Conservation (phyloP, 2,113 vertebrate species). For the Hemiscyllium ocellatum region DNA sequence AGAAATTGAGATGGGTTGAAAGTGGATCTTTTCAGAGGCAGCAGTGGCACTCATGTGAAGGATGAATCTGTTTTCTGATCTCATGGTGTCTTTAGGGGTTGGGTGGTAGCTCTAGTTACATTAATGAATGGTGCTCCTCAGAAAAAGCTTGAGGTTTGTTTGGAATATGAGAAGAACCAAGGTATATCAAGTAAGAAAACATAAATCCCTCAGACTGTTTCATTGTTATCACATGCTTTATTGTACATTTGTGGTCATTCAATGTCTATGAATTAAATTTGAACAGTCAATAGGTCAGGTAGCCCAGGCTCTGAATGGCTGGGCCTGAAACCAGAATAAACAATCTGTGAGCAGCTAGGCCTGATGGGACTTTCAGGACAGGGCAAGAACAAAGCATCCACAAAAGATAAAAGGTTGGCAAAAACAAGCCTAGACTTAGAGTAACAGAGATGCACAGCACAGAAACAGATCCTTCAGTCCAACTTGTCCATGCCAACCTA, state of each 20-base stretch:
- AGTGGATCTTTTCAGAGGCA: not conserved
- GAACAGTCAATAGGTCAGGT: not conserved
- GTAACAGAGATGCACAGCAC: too few species aligned
- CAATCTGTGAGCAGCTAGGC: too few species aligned
- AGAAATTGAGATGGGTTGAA: not conserved
- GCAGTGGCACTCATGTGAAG: not conserved
- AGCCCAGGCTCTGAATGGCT: too few species aligned
- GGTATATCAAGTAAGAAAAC: not conserved
- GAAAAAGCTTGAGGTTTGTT: not conserved
- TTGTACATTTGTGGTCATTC: not conserved
- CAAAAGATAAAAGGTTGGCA: too few species aligned
- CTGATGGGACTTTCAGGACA: too few species aligned
- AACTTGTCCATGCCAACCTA: too few species aligned
- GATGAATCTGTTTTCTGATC: not conserved
- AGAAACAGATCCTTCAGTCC: too few species aligned
- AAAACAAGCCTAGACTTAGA: too few species aligned
- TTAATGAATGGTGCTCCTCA: not conserved
- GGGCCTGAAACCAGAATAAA: too few species aligned
- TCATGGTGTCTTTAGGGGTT: not conserved
- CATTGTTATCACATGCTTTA: not conserved
- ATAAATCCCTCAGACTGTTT: not conserved
- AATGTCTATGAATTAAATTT: not conserved
- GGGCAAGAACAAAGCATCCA: too few species aligned
- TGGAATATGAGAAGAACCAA: not conserved
- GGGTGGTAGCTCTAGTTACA: not conserved